Base-by-base conservation (phyloP, 1,140 invertebrate genomes). In the Aphidius gifuensis region DNA sequence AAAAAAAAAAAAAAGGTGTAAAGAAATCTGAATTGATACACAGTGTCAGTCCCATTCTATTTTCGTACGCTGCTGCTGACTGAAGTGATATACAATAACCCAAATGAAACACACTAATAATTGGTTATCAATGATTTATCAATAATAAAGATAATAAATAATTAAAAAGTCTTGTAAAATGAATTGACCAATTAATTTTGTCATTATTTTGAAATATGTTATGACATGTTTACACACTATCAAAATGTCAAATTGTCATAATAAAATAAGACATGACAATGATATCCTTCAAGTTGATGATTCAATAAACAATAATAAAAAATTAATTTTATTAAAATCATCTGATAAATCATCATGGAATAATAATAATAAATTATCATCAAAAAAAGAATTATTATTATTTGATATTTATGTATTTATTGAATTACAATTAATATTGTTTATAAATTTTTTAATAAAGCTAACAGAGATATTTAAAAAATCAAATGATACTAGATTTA, bases 371-470 rank as follows among this genome's bases (percentile, higher is more conserved):
- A 42, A 54, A 54, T 21, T 16, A 23, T 45, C 5, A 47, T 40
- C 8, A 50, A 42, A 38, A 32, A 42, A n/a, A 32, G 32, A 46
- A 23, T 21, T 54, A 46, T 54, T 54, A 21, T 32, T 21, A 49
- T 16, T 49, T 46, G 9, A 46, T 46, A 49, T 46, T 4, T 50
- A 46, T 16, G 1, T 56, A 61, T 6, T 21, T 9, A 42, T 11
- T 39, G 23, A 58, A 8, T 11, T 6, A 9, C 32, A 65, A 44
- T 66, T 68, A 67, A 72, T 68, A 63, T 69, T 73, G 68, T 71
- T 71, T 66, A 69, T 74, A 68, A 76, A 67, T 71, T 74, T 75
- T 68, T 66, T 68, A 69, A 66, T 62, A 68, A 65, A 64, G 64
- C 64, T 40, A 53, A 45, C 38, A 54, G n/a, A 65, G 59, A 69